phyloP scores from a whole-genome alignment of 2,888 invertebrate species.

The Caenorhabditis panamensis region DNA sequence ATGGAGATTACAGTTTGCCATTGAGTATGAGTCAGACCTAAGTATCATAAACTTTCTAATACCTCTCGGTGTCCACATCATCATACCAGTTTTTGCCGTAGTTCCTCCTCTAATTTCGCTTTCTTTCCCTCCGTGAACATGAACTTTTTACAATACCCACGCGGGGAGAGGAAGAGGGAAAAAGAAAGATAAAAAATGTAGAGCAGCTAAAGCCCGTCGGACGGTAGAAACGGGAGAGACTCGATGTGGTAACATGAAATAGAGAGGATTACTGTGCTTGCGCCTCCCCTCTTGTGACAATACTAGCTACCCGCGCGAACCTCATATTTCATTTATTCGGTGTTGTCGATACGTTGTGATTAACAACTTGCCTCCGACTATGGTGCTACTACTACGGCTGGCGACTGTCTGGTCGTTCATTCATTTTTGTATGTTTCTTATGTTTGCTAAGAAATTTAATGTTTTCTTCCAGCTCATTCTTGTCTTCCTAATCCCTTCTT shows the following conservation, averaged over 20 bases:
- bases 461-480: constrained; percentile 34
- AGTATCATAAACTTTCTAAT: constrained; percentile 51
- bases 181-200: constrained; percentile 54
- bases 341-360: constrained; percentile 57
- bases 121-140: constrained; percentile 34
- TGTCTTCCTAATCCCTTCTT: constrained; percentile 68
- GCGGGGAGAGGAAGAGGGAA: constrained; percentile 2
- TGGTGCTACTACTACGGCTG: constrained; percentile 51
- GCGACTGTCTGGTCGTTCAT: constrained; percentile 41
- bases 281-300: constrained; percentile 59
- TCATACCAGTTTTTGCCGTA: constrained; percentile 46
- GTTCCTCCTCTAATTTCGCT: constrained; percentile 23
- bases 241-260: constrained; percentile 50
- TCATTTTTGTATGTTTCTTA: constrained; percentile 36
- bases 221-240: constrained; percentile 18
- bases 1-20: background rate
- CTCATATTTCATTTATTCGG: constrained; percentile 57
- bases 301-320: constrained; percentile 55
- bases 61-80: constrained; percentile 27
- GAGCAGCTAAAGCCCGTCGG: constrained; percentile 54
- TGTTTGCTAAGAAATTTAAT: background rate
- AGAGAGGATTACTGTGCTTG: constrained; percentile 63
- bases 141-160: constrained; percentile 30
- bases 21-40: constrained; percentile 26
- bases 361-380: constrained; percentile 33